phyloP scores from a whole-genome alignment of 2,888 invertebrate genomes.

The Melanostoma scalare region DNA sequence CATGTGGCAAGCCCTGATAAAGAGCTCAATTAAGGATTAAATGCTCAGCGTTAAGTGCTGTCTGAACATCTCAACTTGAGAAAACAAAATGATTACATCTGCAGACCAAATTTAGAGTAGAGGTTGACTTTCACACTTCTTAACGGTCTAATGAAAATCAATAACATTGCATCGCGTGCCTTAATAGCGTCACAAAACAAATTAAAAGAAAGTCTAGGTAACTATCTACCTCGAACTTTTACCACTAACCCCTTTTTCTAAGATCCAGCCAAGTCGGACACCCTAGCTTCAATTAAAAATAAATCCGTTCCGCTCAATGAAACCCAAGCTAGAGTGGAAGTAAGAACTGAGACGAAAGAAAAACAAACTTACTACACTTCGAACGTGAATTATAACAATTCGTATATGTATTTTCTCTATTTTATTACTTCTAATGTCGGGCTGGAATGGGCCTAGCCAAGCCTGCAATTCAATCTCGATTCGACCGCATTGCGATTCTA shows the following conservation, averaged over 20 bases:
- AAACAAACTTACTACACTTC: conserved; percentile 9
- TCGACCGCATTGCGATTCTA: conserved; percentile 61
- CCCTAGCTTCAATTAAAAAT: conserved; percentile 25
- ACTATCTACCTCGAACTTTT: conserved; percentile 29
- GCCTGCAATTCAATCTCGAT: conserved; percentile 65
- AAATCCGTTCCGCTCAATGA: conserved; percentile 63
- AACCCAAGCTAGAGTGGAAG: conserved; percentile 65
- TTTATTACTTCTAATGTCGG: conserved; percentile 60
- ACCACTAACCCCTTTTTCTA: conserved; percentile 53
- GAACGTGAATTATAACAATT: conserved; percentile 55
- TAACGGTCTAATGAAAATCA: conserved; percentile 13
- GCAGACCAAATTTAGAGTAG: background rate
- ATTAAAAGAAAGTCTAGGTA: conserved; percentile 64
- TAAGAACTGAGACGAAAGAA: conserved; percentile 40
- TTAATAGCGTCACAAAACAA: conserved; percentile 44
- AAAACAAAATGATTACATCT: too few species aligned
- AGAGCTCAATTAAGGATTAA: too few species aligned
- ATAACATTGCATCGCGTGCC: conserved; percentile 30
- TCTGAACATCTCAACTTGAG: too few species aligned
- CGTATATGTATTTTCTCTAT: conserved; percentile 49
- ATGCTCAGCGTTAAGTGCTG: too few species aligned
- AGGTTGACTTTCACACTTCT: conserved; percentile 29
- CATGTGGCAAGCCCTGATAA: too few species aligned
- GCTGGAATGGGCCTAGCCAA: conserved; percentile 55
- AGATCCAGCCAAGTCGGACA: conserved; percentile 1